These are phyloP conservation scores for Suncus etruscus DNA, from an alignment of 2,113 vertebrate genomes.

Conservation along the genomic window DNA sequence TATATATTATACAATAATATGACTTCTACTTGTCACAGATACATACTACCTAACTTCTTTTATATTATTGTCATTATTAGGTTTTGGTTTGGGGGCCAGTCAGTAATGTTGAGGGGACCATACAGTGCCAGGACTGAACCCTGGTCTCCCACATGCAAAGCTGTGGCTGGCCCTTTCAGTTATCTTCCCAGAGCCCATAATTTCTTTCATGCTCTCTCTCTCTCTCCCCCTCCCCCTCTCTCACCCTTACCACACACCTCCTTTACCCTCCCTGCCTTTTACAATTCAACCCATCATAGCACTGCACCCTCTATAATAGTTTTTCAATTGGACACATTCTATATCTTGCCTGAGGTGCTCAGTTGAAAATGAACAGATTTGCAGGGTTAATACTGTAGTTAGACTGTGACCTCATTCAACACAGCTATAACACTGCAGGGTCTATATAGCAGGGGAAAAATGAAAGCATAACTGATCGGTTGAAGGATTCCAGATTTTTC, in stretches of 20 bases:
- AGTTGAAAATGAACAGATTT: constrained; percentile 85
- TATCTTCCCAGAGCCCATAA: not conserved
- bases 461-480: constrained; percentile 65
- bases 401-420: constrained; percentile 85
- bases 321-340: constrained; percentile 86
- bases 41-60: constrained; percentile 26
- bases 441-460: constrained; percentile 68
- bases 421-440: constrained; percentile 67
- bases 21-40: constrained; percentile 18
- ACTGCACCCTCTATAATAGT: constrained; percentile 75
- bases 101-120: too few relatives aligned
- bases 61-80: too few relatives aligned
- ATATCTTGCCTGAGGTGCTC: constrained; percentile 80
- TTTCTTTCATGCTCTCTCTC: not conserved
- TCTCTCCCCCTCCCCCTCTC: too few relatives aligned
- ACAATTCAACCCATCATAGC: constrained; percentile 77
- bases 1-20: not conserved
- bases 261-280: not conserved
- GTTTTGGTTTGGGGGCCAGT: too few relatives aligned
- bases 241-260: not conserved
- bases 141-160: too few relatives aligned
- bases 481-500: constrained; percentile 75
- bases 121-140: too few relatives aligned
- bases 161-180: too few relatives aligned
- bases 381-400: constrained; percentile 87